Evolutionary conservation across 2,888 invertebrate species (phyloP), one percentile per base, ranked within the genome.

Genomic region (Arge pagana): DNA sequence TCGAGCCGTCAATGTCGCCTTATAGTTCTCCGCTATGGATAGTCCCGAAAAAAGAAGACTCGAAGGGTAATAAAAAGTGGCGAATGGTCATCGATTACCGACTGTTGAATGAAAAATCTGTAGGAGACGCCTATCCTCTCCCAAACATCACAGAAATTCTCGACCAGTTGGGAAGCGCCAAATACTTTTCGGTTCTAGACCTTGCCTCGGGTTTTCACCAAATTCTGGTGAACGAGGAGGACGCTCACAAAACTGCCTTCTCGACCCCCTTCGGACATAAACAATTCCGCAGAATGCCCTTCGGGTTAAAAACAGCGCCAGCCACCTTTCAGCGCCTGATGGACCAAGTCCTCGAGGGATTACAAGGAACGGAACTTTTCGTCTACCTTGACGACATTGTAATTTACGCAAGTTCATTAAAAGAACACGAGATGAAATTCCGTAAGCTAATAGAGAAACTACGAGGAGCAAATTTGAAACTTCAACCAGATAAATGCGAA

Each of bases 11-110:
- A 8, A 13, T 13, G n/a, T 40, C 40, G 6, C 49, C 53, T 8
- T 53, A 24, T 26, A 21, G 10, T 5, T 31, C 53, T 8, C 53
- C 53, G 8, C 4, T 53, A 10, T 53, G 53, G 43, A 36, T 55
- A 4, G 42, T 50, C 42, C 50, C 50, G 11, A 42, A 51, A 33
- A 51, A 51, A 36, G 3, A 15, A 19, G 45, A 45, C 35, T 10
- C 51, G 11, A 15, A 8, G 15, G 51, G 51, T 8, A 43, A 24
- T 2, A 51, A 35, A 13, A 42, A 45, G 11, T 45, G 43, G 51
- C 31, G 51, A 45, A 35, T 45, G 3, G 51, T 51, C 4, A 31
- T 31, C 4, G 4, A 31, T n/a, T 31, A 31, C 13, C 7, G 31
- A 1, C 6, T 6, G 13, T 31, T 31, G 3, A 31, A 31, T 1